Evolutionary conservation across 2,113 vertebrate species (phyloP).

Genomic region (Oxyruncus cristatus): DNA sequence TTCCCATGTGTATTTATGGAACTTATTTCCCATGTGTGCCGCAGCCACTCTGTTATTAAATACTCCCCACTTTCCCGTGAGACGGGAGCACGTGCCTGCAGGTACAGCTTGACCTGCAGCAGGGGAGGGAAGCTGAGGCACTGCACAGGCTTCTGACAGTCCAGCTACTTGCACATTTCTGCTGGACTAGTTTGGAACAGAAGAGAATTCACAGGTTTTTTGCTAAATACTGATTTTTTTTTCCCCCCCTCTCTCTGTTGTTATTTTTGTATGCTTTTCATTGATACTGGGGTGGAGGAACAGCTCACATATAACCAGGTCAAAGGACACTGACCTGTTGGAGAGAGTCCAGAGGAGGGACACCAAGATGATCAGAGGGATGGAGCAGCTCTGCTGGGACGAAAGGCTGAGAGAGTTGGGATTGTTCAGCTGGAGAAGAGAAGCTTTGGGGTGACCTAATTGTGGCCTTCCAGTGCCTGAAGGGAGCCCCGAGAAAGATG

Average conservation of each 20-base stretch:
- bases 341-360: background rate
- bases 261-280: background rate
- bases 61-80: background rate
- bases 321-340: background rate
- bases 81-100: background rate
- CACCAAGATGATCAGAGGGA: background rate
- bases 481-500: background rate
- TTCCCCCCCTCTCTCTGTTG: background rate
- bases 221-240: background rate
- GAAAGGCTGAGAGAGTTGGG: background rate
- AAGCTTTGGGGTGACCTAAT: background rate
- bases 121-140: background rate
- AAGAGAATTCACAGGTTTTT: background rate
- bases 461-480: background rate
- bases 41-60: background rate
- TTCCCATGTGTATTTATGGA: background rate
- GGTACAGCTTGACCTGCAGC: background rate
- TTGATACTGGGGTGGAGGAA: background rate
- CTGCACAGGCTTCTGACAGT: background rate
- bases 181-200: background rate
- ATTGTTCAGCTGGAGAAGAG: background rate
- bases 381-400: background rate
- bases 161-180: background rate
- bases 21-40: background rate
- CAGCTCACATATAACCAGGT: background rate